Conservation (phyloP, 2,113 vertebrate species). For the Pterophyllum scalare region DNA sequence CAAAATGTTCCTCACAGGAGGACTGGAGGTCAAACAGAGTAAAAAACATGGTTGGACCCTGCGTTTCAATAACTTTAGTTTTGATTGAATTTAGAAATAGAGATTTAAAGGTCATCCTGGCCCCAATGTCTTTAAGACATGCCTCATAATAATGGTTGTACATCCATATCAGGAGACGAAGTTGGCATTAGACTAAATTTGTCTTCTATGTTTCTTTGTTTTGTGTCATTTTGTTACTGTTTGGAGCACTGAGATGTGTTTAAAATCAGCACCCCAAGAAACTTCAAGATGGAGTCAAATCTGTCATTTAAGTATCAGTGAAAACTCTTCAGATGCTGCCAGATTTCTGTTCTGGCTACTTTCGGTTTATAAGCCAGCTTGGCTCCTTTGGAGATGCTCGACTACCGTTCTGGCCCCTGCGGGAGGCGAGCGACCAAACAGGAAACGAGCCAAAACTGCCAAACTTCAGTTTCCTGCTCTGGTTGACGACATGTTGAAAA, state of each 20-base stretch:
- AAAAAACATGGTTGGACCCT: background rate
- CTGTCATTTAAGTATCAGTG: background rate
- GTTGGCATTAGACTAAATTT: background rate
- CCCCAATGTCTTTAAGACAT: too few species aligned
- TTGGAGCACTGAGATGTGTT: background rate
- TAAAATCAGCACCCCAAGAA: background rate
- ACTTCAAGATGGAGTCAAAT: background rate
- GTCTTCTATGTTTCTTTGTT: background rate
- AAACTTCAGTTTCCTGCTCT: background rate
- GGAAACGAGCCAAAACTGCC: background rate
- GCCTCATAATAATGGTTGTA: background rate
- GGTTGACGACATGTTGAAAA: constrained; percentile 12
- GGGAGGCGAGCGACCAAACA: background rate
- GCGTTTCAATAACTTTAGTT: too few species aligned
- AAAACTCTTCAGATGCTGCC: background rate
- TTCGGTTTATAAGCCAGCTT: background rate
- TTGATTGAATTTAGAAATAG: too few species aligned
- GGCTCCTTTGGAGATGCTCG: background rate
- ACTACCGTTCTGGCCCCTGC: background rate
- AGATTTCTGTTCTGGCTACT: background rate
- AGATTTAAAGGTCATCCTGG: too few species aligned
- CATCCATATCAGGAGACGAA: background rate
- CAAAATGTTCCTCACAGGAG: background rate
- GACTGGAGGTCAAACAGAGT: background rate
- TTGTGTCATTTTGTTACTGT: background rate